Evolutionary conservation across 2,113 vertebrate genomes (phyloP), one percentile per base, ranked within the genome.

Genomic region (Coracopsis vasa): DNA sequence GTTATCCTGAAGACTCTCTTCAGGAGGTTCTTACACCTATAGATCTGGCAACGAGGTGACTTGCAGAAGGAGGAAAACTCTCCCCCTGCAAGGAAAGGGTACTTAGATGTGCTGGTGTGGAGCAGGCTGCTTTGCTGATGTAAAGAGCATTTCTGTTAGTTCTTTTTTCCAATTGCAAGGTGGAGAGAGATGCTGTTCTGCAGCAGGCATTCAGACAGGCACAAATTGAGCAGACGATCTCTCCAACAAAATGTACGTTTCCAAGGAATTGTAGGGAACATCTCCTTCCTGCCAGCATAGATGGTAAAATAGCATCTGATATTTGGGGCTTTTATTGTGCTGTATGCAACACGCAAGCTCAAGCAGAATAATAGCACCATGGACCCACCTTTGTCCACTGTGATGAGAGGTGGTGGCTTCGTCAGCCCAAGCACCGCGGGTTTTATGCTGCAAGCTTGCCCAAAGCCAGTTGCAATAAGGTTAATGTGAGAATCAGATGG

Each of bases 311-410:
- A 71, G 17, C 51, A 41, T 35, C 54, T 79, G 87, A 16, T 16
- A 20, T 45, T 13, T 7, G 1, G 41, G 80, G 42, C 41, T 78
- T 74, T 47, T 54, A 13, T 14, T 64, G 70, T 69, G 31, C 65
- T 28, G 47, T 2, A 2, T 18, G 47, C 60, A 42, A 4, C 39
- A 5, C 0, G 1, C 1, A 3, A 41, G 42, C 42, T 35, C 1
- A 3, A 65, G 62, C 3, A 3, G 65, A 61, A 2, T 35, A 41
- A 21, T 53, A 24, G 56, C 51, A 41, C 20, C 0, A 0, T 8
- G n/a, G 50, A 31, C 24, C 45, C 69, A 44, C 56, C 54, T 66
- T 53, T 19, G 10, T 16, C 73, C 33, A 0, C 67, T 11, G 33
- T 1, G 4, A 20, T 25, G 51, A 10, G n/a, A 48, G 64, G 35